Conservation (phyloP, 2,113 vertebrate species). For the Gavia stellata region DNA sequence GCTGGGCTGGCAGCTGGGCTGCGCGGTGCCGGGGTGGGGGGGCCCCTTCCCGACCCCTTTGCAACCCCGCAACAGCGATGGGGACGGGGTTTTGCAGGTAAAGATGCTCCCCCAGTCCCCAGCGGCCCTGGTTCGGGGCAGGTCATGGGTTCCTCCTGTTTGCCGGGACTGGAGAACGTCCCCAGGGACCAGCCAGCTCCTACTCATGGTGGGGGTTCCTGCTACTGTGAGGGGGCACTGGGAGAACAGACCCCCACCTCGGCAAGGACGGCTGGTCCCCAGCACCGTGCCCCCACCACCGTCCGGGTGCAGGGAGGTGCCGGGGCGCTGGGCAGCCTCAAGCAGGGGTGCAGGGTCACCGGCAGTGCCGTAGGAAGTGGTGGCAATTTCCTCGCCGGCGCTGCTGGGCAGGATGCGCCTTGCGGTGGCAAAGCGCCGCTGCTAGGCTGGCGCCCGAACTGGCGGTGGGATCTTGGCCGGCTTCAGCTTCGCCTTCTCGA, state of each 20-base stretch:
- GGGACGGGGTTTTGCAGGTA: background rate
- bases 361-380: background rate
- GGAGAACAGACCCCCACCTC: background rate
- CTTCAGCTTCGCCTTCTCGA: background rate
- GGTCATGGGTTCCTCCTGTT: background rate
- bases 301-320: background rate
- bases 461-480: rapidly evolving
- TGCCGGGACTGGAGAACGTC: background rate
- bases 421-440: rapidly evolving
- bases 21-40: too few relatives aligned
- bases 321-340: background rate
- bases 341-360: background rate
- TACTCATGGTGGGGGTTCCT: background rate
- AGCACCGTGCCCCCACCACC: background rate
- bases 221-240: background rate
- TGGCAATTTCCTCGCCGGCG: background rate
- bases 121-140: background rate
- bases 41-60: too few relatives aligned
- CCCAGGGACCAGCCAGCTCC: background rate
- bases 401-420: background rate
- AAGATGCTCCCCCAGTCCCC: background rate
- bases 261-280: rapidly evolving
- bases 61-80: too few relatives aligned
- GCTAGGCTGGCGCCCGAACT: background rate
- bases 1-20: background rate